Evolutionary conservation across 2,797 vertebrate species (phyloP).

Genomic region (Parambassis ranga): DNA sequence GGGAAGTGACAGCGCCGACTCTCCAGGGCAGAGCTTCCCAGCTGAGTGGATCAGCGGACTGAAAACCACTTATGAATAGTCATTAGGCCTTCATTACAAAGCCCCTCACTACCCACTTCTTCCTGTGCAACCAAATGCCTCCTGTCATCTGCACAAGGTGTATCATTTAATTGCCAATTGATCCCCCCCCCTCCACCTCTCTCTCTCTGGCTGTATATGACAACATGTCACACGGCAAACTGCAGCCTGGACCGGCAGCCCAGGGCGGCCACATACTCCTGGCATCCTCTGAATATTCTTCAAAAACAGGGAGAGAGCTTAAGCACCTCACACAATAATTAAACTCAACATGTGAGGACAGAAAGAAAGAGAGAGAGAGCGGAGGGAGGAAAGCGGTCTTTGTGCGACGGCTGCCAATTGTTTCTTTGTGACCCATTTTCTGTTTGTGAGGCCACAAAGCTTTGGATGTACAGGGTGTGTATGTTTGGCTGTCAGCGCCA

Average conservation of each 20-base stretch:
- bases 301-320: slow-evolving; percentile 66
- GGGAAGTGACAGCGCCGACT: slow-evolving; percentile 98
- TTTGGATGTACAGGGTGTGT: slow-evolving; percentile 7
- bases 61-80: slow-evolving; percentile 99
- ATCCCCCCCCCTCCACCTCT: slow-evolving; percentile 76
- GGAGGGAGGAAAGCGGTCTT: slow-evolving; percentile 30
- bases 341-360: slow-evolving; percentile 68
- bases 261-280: slow-evolving; percentile 87
- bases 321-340: slow-evolving; percentile 68
- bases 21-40: slow-evolving; percentile 99
- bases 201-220: too few species aligned
- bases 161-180: slow-evolving; percentile 99
- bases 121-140: slow-evolving; percentile 91
- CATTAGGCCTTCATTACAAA: slow-evolving; percentile 99
- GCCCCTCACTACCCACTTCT: slow-evolving; percentile 93
- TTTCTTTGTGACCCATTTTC: slow-evolving; percentile 73
- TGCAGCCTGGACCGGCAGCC: slow-evolving; percentile 88
- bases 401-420: slow-evolving; percentile 55
- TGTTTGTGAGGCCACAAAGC: slow-evolving; percentile 45
- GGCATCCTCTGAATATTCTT: slow-evolving; percentile 75
- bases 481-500: slow-evolving; percentile 44
- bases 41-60: slow-evolving; percentile 97
- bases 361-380: slow-evolving; percentile 17
- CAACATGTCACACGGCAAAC: slow-evolving; percentile 98
- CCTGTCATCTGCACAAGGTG: slow-evolving; percentile 99